These are phyloP conservation scores for Blastomussa wellsi DNA, from an alignment of 92 coral and sea anemone genomes.

Conservation along the genomic window DNA sequence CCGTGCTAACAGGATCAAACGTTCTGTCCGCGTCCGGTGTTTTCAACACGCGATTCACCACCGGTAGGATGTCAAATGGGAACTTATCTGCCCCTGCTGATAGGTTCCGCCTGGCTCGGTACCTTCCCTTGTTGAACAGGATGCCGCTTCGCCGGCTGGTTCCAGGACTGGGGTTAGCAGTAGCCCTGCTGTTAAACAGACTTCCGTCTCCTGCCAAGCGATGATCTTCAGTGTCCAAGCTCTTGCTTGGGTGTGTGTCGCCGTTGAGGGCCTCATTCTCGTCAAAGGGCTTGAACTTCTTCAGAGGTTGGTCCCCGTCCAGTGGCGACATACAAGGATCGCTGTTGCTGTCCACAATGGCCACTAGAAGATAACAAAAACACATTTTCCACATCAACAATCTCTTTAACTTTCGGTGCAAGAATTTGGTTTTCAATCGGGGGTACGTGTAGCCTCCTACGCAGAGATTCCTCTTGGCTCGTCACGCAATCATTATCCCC, in stretches of 20 bases:
- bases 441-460: no score
- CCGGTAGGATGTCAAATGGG: slow-evolving; percentile 28
- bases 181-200: slow-evolving; percentile 64
- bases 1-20: slow-evolving; percentile 64
- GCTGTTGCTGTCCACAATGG: slow-evolving; percentile 41
- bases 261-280: slow-evolving; percentile 31
- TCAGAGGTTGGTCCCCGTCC: slow-evolving; percentile 17
- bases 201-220: slow-evolving; percentile 40
- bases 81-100: slow-evolving; percentile 73
- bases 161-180: slow-evolving; percentile 97
- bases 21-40: slow-evolving; percentile 66
- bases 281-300: slow-evolving; percentile 36
- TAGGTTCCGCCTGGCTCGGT: slow-evolving; percentile 87
- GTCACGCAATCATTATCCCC: no score
- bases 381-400: neutral
- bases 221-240: slow-evolving; percentile 28
- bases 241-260: slow-evolving; percentile 11
- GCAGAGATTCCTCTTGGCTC: no score
- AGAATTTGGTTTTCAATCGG: neutral
- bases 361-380: slow-evolving; percentile 34
- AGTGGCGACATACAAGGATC: slow-evolving; percentile 42
- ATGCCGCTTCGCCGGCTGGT: slow-evolving; percentile 99
- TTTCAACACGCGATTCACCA: slow-evolving; percentile 67
- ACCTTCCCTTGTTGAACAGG: slow-evolving; percentile 92
- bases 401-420: neutral